phyloP scores from a whole-genome alignment of 2,888 invertebrate genomes.

The Nasonia oneida region DNA sequence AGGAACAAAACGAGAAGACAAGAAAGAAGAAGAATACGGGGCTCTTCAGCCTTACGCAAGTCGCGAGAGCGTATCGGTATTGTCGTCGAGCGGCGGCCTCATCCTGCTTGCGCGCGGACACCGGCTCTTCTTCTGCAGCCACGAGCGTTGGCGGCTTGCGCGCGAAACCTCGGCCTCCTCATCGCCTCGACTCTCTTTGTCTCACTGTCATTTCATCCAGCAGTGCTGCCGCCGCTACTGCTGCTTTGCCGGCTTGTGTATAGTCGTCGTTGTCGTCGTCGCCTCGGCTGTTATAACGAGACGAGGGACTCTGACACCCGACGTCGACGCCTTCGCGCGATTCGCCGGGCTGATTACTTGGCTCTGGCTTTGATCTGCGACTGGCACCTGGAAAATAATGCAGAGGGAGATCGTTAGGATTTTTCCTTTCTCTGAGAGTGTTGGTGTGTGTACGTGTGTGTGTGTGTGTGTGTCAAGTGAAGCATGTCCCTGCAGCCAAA shows the following conservation, averaged over 20 bases:
- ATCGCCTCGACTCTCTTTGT: slow-evolving; percentile 15
- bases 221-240: neutral
- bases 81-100: slow-evolving; percentile 19
- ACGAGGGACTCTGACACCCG: neutral
- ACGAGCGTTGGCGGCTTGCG: neutral
- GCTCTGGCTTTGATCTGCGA: neutral
- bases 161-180: slow-evolving; percentile 30
- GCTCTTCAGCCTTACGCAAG: slow-evolving; percentile 2
- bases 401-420: slow-evolving; percentile 2
- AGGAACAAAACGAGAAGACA: neutral
- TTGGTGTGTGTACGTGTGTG: too few relatives aligned
- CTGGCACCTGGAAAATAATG: neutral
- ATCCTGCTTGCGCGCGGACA: slow-evolving; percentile 34
- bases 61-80: slow-evolving; percentile 20
- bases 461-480: too few relatives aligned
- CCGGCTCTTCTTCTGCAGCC: neutral
- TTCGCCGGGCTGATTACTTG: neutral
- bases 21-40: neutral
- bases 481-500: too few relatives aligned
- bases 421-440: neutral
- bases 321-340: neutral
- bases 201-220: slow-evolving; percentile 48
- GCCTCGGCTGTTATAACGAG: slow-evolving; percentile 18
- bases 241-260: neutral
- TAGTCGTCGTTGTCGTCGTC: neutral